These are phyloP conservation scores for Parnassius apollo DNA, from an alignment of 2,888 invertebrate species.

Conservation along the genomic window DNA sequence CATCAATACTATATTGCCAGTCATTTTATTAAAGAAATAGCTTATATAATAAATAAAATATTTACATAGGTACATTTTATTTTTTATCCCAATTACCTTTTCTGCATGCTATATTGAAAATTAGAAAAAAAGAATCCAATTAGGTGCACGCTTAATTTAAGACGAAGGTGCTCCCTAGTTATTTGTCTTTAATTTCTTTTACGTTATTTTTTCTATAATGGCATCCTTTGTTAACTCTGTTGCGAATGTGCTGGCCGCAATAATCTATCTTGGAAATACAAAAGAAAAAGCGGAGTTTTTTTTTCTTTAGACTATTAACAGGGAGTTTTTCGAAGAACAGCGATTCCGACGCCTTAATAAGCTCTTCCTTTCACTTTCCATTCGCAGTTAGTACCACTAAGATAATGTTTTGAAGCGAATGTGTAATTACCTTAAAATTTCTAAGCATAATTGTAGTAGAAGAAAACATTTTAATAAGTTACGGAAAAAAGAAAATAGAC, in stretches of 20 bases:
- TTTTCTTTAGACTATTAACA: conserved; percentile 10
- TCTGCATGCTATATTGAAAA: too few species aligned
- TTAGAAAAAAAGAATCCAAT: neutral
- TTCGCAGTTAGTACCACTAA: conserved; percentile 3
- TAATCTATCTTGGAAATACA: conserved; percentile 20
- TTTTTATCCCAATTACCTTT: too few species aligned
- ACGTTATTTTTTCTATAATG: conserved; percentile 13
- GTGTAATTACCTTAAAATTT: too few species aligned
- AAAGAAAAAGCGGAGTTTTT: conserved; percentile 12
- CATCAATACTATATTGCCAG: too few species aligned
- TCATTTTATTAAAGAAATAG: neutral
- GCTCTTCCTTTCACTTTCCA: conserved; percentile 18
- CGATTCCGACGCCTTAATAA: conserved; percentile 11
- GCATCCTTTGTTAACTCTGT: conserved; percentile 12
- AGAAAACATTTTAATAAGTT: too few species aligned
- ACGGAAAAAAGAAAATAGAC: too few species aligned
- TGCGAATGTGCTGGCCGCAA: conserved; percentile 8
- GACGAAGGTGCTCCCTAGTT: neutral
- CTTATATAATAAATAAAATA: too few species aligned
- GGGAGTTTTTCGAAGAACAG: conserved; percentile 10
- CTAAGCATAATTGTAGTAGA: too few species aligned
- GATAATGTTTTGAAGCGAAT: too few species aligned
- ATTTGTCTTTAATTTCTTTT: conserved; percentile 18
- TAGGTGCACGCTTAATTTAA: neutral
- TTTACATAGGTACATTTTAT: too few species aligned